phyloP scores from a whole-genome alignment of 2,888 invertebrate genomes.

The Pecten maximus region DNA sequence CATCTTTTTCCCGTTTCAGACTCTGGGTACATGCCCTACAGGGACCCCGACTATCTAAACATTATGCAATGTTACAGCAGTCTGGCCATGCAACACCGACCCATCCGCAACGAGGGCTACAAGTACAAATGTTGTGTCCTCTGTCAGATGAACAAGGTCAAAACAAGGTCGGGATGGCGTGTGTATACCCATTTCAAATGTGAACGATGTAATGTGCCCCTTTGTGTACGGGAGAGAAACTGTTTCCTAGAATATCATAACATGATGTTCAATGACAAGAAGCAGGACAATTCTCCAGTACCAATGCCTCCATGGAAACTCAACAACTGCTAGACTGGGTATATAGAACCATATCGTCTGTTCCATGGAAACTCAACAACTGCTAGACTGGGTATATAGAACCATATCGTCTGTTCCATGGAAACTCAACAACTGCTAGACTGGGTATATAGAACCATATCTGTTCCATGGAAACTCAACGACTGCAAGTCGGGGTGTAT shows the following conservation, averaged over 20 bases:
- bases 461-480: background rate
- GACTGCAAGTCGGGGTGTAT: background rate
- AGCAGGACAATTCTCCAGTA: background rate
- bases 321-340: background rate
- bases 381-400: background rate
- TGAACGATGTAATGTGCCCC: conserved; percentile 44
- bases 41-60: conserved; percentile 20
- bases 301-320: background rate
- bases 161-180: conserved; percentile 49
- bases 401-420: too few relatives aligned
- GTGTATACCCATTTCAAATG: conserved; percentile 51
- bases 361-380: background rate
- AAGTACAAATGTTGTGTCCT: conserved; percentile 49
- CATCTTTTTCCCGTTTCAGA: conserved; percentile 31
- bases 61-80: conserved; percentile 5
- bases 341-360: too few relatives aligned
- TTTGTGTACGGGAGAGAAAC: conserved; percentile 37
- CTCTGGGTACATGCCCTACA: background rate
- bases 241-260: conserved; percentile 28
- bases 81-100: conserved; percentile 40
- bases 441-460: too few relatives aligned
- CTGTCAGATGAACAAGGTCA: conserved; percentile 48
- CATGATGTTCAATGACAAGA: background rate
- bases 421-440: background rate
- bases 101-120: conserved; percentile 46